Evolutionary conservation across 2,797 vertebrate genomes (phyloP).

Genomic region (Onychomys leucogaster): DNA sequence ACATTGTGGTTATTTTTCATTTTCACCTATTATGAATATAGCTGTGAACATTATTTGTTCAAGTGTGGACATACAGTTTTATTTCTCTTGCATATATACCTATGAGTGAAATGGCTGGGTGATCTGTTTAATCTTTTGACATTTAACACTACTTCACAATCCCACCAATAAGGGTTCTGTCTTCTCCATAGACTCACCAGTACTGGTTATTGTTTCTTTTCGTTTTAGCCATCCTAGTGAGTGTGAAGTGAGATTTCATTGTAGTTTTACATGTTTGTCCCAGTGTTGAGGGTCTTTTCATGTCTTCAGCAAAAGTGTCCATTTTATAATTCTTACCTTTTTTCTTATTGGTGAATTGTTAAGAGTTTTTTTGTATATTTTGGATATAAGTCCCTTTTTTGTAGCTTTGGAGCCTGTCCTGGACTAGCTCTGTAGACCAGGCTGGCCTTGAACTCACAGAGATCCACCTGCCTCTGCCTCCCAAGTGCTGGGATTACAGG

Average conservation of each 20-base stretch:
- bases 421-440: no score
- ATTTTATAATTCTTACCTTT: not conserved
- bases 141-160: not conserved
- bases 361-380: not conserved
- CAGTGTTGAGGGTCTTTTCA: not conserved
- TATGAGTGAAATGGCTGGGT: not conserved
- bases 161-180: not conserved
- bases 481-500: no score
- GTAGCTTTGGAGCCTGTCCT: no score
- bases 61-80: not conserved
- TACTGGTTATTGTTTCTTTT: not conserved
- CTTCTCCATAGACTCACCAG: not conserved
- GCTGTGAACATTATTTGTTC: conserved; percentile 12
- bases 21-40: conserved; percentile 17
- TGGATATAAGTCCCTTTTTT: not conserved
- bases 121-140: not conserved
- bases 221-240: not conserved
- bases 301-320: not conserved
- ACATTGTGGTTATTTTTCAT: not conserved
- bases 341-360: not conserved
- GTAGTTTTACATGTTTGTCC: conserved; percentile 20
- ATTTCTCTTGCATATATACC: not conserved
- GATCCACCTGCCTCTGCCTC: no score
- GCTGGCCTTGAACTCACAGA: no score
- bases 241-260: not conserved